phyloP scores from a whole-genome alignment of 2,888 invertebrate genomes.

The Gari tellinella region DNA sequence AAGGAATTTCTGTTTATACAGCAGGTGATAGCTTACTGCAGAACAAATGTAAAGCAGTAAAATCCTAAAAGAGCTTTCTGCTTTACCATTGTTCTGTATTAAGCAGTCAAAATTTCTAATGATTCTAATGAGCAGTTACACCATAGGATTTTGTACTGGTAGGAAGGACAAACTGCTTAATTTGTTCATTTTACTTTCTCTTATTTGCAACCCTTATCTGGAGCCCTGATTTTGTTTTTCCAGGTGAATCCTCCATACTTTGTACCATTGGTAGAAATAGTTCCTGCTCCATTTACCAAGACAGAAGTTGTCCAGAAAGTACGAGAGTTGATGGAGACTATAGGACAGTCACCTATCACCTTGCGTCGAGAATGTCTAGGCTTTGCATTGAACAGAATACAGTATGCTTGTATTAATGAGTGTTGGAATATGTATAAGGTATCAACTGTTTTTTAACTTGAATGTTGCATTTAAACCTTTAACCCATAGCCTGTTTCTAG shows the following conservation, averaged over 20 bases:
- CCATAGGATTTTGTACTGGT: conserved; percentile 92
- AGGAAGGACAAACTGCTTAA: conserved; percentile 86
- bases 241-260: conserved; percentile 98
- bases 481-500: too few relatives aligned
- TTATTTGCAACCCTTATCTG: too few relatives aligned
- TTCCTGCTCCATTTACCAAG: conserved; percentile 97
- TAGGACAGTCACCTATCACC: conserved; percentile 96
- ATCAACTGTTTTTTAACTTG: too few relatives aligned
- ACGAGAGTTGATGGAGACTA: conserved; percentile 92
- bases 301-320: conserved; percentile 90
- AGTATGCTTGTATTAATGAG: conserved; percentile 97
- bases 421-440: conserved; percentile 93
- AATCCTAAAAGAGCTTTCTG: too few relatives aligned
- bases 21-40: conserved; percentile 93
- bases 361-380: conserved; percentile 94
- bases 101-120: too few relatives aligned
- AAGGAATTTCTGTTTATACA: too few relatives aligned
- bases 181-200: too few relatives aligned
- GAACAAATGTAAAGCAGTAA: too few relatives aligned
- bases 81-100: too few relatives aligned
- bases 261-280: conserved; percentile 96
- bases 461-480: too few relatives aligned
- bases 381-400: conserved; percentile 96
- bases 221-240: conserved; percentile 73
- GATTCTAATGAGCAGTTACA: too few relatives aligned